phyloP scores from a whole-genome alignment of 1,140 invertebrate genomes.

The Drosophila trapezifrons region DNA sequence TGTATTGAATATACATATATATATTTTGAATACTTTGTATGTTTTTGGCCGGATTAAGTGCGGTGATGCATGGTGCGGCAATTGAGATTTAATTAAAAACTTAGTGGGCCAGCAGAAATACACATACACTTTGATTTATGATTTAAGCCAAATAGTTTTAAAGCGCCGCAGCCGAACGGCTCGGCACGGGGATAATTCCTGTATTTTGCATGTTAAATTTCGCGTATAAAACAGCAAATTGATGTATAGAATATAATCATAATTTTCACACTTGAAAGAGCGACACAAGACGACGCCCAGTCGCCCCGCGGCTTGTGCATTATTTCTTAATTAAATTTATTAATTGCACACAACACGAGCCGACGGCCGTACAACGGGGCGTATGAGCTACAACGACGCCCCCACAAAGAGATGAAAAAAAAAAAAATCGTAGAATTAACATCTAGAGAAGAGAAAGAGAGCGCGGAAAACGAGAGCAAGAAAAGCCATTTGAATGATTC shows the following conservation, averaged over 20 bases:
- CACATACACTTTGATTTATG: slow-evolving; percentile 51
- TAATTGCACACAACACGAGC: slow-evolving; percentile 80
- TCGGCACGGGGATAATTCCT: slow-evolving; percentile 10
- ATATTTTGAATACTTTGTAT: slow-evolving; percentile 19
- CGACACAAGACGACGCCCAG: slow-evolving; percentile 49
- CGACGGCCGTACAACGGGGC: slow-evolving; percentile 58
- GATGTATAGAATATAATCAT: slow-evolving; percentile 72
- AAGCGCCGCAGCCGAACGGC: background rate
- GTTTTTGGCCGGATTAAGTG: slow-evolving; percentile 46
- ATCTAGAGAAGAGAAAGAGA: slow-evolving; percentile 4
- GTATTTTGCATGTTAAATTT: slow-evolving; percentile 65
- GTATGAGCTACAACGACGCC: slow-evolving; percentile 50
- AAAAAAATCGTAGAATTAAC: slow-evolving; percentile 2
- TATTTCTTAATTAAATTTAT: slow-evolving; percentile 83
- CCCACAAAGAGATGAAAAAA: slow-evolving; percentile 36
- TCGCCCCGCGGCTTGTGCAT: slow-evolving; percentile 39
- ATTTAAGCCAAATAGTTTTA: slow-evolving; percentile 47
- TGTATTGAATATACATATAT: background rate
- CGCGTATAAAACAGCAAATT: slow-evolving; percentile 49
- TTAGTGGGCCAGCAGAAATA: slow-evolving; percentile 34
- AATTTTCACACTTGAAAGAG: slow-evolving; percentile 80
- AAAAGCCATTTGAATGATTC: slow-evolving; percentile 66
- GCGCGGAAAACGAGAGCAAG: slow-evolving; percentile 14
- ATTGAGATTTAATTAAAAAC: slow-evolving; percentile 54
- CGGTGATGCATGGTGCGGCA: slow-evolving; percentile 45